A percentile compares a stretch with the other conserved stretches of the same genome.
Evolutionary conservation across 2,888 invertebrate species (phyloP).

Genomic region (Pollenia labialis): DNA sequence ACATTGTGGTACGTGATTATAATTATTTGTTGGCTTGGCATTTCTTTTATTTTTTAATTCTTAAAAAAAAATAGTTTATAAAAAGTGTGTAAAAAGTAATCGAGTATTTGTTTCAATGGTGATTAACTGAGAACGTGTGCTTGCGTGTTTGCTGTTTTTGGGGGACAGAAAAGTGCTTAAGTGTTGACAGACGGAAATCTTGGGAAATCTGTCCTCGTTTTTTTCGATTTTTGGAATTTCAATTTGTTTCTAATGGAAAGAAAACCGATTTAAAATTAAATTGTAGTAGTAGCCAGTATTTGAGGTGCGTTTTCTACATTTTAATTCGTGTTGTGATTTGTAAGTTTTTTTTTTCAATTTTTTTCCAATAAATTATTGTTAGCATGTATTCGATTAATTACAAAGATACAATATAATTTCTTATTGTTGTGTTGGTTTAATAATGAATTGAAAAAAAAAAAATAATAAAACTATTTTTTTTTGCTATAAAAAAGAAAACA

Average conservation of each 20-base stretch:
- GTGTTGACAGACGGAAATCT: slow-evolving; percentile 67
- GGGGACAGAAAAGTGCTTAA: background rate
- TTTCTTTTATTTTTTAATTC: slow-evolving; percentile 39
- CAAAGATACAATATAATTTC: slow-evolving; percentile 45
- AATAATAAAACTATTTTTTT: slow-evolving; percentile 8
- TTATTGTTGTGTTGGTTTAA: slow-evolving; percentile 26
- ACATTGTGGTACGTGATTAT: slow-evolving; percentile 61
- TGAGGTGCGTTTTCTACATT: slow-evolving; percentile 53
- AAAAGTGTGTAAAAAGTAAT: background rate
- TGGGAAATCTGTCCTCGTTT: slow-evolving; percentile 66
- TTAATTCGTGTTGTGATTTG: slow-evolving; percentile 32
- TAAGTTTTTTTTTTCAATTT: slow-evolving; percentile 7
- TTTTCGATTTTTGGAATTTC: slow-evolving; percentile 29
- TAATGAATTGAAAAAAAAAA: slow-evolving; percentile 10
- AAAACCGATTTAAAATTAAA: slow-evolving; percentile 27
- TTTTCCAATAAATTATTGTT: slow-evolving; percentile 53
- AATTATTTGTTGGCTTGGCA: slow-evolving; percentile 62
- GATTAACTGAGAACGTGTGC: slow-evolving; percentile 20
- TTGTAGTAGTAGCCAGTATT: background rate
- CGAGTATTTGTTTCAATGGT: slow-evolving; percentile 3
- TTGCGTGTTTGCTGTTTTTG: background rate
- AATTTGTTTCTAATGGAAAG: slow-evolving; percentile 35
- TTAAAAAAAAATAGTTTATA: background rate
- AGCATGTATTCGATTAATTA: slow-evolving; percentile 69
- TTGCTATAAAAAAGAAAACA: slow-evolving; percentile 6